Base-by-base conservation (phyloP, 1,140 invertebrate genomes). In the Oncopodura yosiiana region DNA sequence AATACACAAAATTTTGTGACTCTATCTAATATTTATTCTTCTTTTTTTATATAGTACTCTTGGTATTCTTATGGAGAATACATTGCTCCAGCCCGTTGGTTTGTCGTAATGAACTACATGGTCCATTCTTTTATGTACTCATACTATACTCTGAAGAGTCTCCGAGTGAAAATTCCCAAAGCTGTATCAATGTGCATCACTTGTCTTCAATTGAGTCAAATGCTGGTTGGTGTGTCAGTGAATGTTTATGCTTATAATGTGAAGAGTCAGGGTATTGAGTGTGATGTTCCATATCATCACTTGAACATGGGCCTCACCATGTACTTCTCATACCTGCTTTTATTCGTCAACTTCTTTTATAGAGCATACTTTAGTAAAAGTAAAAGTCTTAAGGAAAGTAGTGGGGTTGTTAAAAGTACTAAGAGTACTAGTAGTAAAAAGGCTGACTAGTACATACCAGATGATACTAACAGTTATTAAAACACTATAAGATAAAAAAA, bases 1-100 rank as follows among this genome's bases (percentile, higher is more conserved):
- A n/a, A n/a, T n/a, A n/a, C n/a, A n/a, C n/a, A n/a, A n/a, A n/a
- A n/a, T n/a, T n/a, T n/a, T n/a, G n/a, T n/a, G n/a, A n/a, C n/a
- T n/a, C n/a, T n/a, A n/a, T n/a, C n/a, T n/a, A n/a, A n/a, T n/a
- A n/a, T n/a, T n/a, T n/a, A n/a, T n/a, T n/a, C n/a, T n/a, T n/a
- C n/a, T n/a, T n/a, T n/a, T n/a, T n/a, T n/a, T n/a, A n/a, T n/a
- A n/a, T 77, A 97, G 21, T 98, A 97, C 73, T 86, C 87, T 3
- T 98, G 94, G 94, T 97, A 94, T 74, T 92, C 87, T 4, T 97
- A 95, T 73, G 86, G 87, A 12, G 91, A 97, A 69, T 93, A 94
- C 74, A 94, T 91, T 12, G 85, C 92, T n/a, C 89, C 90, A 5
- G 94, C 91, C 38, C 78, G 92, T 42, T 99, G 94, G 94, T 98